Percentiles rank a stretch among this genome's conserved stretches.
phyloP scores from a whole-genome alignment of 1,140 invertebrate genomes.

The Acyrthosiphon pisum region DNA sequence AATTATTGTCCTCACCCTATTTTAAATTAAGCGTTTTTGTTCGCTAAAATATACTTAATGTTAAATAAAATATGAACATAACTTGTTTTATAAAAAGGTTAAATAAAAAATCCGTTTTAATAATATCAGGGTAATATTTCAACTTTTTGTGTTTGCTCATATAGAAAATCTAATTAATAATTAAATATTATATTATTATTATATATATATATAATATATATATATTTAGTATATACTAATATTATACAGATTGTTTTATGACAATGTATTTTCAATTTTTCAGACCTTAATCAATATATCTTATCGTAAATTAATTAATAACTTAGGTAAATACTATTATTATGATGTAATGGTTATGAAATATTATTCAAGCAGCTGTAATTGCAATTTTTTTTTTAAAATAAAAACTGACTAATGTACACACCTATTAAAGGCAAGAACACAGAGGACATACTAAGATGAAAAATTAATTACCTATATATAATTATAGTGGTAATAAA shows the following conservation, averaged over 20 bases:
- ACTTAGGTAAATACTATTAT: background rate
- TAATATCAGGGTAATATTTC: background rate
- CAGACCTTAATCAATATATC: too few relatives aligned
- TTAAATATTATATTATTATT: too few relatives aligned
- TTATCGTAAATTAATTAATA: background rate
- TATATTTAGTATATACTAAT: too few relatives aligned
- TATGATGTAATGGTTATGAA: too few relatives aligned
- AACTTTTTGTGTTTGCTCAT: background rate
- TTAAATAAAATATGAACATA: background rate
- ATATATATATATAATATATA: too few relatives aligned
- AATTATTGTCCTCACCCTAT: background rate
- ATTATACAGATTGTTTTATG: too few relatives aligned
- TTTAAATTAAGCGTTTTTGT: conserved; percentile 7
- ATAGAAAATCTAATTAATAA: too few relatives aligned
- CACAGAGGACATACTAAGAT: background rate
- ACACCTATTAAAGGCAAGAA: background rate
- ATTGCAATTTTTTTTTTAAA: too few relatives aligned
- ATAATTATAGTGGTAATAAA: background rate
- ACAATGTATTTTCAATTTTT: too few relatives aligned
- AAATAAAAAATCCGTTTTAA: background rate
- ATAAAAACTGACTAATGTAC: too few relatives aligned
- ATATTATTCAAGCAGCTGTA: too few relatives aligned
- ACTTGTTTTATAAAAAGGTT: background rate
- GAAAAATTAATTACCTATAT: background rate
- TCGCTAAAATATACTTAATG: background rate